Conservation (phyloP, 92 coral and sea anemone species). For the Umimayanthus chanpuru region DNA sequence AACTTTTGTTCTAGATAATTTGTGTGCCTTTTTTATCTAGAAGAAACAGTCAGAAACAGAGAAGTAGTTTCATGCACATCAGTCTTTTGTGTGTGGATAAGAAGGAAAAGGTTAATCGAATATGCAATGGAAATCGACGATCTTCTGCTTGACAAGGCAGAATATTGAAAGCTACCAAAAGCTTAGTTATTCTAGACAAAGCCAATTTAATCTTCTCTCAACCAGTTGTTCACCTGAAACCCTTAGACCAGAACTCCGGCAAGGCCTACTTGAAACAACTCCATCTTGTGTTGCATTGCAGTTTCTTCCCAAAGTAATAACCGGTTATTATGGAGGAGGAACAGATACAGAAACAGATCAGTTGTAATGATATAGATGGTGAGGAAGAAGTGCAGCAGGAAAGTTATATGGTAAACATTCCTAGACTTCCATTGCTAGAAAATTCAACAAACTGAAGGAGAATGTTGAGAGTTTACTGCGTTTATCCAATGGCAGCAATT, state of each 20-base stretch:
- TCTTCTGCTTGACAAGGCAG: conserved; percentile 13
- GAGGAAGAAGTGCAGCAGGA: no score
- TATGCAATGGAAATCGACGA: neutral
- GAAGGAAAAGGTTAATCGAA: conserved; percentile 16
- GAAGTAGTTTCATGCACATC: conserved; percentile 16
- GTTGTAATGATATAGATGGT: no score
- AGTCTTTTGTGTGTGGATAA: neutral
- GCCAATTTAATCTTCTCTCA: conserved; percentile 14
- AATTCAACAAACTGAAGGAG: neutral
- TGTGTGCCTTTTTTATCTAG: conserved; percentile 1
- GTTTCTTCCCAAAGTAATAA: no score
- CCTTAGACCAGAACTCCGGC: no score
- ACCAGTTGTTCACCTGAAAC: neutral
- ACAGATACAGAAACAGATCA: no score
- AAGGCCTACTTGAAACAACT: no score
- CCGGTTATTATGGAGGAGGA: no score
- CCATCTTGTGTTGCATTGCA: no score
- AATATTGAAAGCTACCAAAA: conserved; percentile 22
- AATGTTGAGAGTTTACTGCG: neutral
- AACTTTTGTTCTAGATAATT: no score
- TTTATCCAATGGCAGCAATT: neutral
- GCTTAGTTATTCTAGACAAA: neutral
- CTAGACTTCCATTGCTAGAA: no score
- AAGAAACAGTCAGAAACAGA: conserved; percentile 32
- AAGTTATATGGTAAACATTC: no score